phyloP scores from a whole-genome alignment of 2,113 vertebrate species.

The Lamprologus lemairii region DNA sequence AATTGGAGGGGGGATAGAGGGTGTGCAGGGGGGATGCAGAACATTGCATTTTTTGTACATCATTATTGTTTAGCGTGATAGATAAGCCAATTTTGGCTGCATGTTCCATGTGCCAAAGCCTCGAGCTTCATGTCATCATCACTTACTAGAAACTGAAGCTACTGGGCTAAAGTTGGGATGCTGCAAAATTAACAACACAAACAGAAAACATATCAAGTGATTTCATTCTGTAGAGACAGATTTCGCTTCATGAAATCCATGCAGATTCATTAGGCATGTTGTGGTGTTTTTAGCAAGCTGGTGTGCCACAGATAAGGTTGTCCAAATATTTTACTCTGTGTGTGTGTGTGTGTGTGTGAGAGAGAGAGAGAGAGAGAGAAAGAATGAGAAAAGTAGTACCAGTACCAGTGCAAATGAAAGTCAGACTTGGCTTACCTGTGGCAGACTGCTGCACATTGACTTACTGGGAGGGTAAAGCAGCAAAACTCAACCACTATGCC shows the following conservation, averaged over 20 bases:
- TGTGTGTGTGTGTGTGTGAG: background rate
- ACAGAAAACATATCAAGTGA: conserved; percentile 22
- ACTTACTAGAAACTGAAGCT: background rate
- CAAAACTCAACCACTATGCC: conserved; percentile 5
- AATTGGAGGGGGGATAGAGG: too few relatives aligned
- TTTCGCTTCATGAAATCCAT: background rate
- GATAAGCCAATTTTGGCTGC: background rate
- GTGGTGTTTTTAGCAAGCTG: conserved; percentile 29
- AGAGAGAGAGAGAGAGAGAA: background rate
- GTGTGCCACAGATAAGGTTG: conserved; percentile 24
- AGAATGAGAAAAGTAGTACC: conserved; percentile 7
- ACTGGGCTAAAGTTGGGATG: background rate
- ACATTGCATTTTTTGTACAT: background rate
- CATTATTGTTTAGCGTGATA: conserved; percentile 1
- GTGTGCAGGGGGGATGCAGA: background rate
- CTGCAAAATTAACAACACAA: background rate
- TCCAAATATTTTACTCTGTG: background rate
- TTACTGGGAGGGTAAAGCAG: conserved; percentile 20
- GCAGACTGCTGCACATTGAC: conserved; percentile 23
- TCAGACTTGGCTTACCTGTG: conserved; percentile 42
- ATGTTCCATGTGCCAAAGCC: background rate
- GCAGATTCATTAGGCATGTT: conserved; percentile 42
- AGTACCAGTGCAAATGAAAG: conserved; percentile 7
- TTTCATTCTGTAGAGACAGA: conserved; percentile 2
- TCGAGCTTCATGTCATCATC: conserved; percentile 24